Conservation (phyloP, 2,113 vertebrate species). For the Solenodon paradoxus region DNA sequence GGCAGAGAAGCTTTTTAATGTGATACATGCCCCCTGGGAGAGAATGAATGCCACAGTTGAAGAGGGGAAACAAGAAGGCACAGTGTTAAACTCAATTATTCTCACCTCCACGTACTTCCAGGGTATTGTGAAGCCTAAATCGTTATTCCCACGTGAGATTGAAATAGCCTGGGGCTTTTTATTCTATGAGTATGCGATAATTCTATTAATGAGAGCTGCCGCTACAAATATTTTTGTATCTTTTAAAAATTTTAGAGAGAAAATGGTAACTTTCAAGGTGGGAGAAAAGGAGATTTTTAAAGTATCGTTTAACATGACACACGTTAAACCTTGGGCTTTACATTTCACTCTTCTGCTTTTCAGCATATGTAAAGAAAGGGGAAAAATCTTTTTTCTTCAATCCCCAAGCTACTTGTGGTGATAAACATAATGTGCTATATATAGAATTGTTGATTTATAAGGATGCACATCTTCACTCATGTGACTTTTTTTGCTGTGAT, state of each 20-base stretch:
- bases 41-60: background rate
- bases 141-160: background rate
- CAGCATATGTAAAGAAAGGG: background rate
- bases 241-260: background rate
- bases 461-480: too few species aligned
- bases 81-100: background rate
- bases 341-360: background rate
- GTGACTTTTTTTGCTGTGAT: too few species aligned
- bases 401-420: background rate
- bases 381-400: background rate
- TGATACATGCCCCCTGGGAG: too few species aligned
- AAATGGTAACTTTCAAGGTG: slow-evolving; percentile 13
- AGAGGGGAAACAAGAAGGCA: background rate
- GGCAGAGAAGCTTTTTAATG: too few species aligned
- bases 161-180: background rate
- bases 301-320: background rate
- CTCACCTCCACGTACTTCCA: background rate
- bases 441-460: slow-evolving; percentile 10
- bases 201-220: slow-evolving; percentile 46
- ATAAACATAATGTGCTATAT: too few species aligned
- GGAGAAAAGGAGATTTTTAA: background rate
- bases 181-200: background rate
- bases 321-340: background rate
- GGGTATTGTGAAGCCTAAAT: background rate
- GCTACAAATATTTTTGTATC: background rate